Evolutionary conservation across 2,113 vertebrate species (phyloP).

Genomic region (Orcinus orca): DNA sequence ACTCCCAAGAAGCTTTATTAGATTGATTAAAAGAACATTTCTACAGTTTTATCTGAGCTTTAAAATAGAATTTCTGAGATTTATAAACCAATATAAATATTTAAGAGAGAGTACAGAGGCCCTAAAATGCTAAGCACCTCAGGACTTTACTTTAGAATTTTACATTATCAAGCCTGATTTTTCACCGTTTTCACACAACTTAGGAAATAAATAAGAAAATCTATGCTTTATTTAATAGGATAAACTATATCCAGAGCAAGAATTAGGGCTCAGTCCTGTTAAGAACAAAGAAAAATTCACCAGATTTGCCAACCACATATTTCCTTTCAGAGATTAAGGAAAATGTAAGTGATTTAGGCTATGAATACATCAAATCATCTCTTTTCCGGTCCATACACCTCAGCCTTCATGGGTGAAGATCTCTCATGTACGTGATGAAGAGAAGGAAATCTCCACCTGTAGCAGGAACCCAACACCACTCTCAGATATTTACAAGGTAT

Average conservation of each 20-base stretch:
- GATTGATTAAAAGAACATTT: neutral
- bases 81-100: constrained; percentile 32
- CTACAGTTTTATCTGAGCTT: neutral
- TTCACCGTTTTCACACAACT: neutral
- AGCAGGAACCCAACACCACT: neutral
- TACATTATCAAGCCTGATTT: neutral
- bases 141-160: neutral
- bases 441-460: neutral
- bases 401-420: rapidly evolving
- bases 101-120: neutral
- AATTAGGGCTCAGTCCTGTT: neutral
- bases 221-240: neutral
- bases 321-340: constrained; percentile 6
- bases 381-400: neutral
- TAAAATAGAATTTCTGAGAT: neutral
- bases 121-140: neutral
- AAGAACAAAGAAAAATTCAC: neutral
- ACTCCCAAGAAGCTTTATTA: neutral
- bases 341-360: neutral
- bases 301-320: neutral
- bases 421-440: neutral
- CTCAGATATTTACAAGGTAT: neutral
- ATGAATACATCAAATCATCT: neutral
- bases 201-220: constrained; percentile 3
- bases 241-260: neutral